A percentile compares a stretch with the other conserved stretches of the same genome.
Evolutionary conservation across 2,888 invertebrate species (phyloP).

Genomic region (Yponomeuta cagnagella): DNA sequence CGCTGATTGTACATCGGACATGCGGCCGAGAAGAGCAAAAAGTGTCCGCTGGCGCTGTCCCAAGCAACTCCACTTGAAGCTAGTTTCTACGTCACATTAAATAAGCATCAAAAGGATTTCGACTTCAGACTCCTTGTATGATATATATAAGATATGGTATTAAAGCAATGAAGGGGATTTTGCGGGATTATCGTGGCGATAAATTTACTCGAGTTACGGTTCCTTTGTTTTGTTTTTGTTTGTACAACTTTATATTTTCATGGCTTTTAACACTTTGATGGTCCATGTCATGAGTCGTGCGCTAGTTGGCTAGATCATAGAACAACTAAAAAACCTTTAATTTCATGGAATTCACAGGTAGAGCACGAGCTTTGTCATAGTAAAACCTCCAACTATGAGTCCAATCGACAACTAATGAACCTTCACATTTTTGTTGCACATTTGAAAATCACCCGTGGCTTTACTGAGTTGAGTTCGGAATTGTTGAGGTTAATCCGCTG

Average conservation of each 20-base stretch:
- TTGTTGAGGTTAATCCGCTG: too few relatives aligned
- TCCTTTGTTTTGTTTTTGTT: not conserved
- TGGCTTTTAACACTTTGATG: not conserved
- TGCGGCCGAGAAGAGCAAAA: slow-evolving; percentile 46
- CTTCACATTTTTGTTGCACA: too few relatives aligned
- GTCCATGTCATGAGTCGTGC: not conserved
- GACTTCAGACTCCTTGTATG: slow-evolving; percentile 35
- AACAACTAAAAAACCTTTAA: not conserved
- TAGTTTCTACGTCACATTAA: slow-evolving; percentile 67
- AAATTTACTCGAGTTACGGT: slow-evolving; percentile 6
- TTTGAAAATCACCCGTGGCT: too few relatives aligned
- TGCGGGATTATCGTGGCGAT: slow-evolving; percentile 12
- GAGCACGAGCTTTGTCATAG: too few relatives aligned
- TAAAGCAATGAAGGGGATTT: slow-evolving; percentile 12
- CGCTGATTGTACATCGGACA: not conserved
- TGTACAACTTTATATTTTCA: not conserved
- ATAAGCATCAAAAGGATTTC: slow-evolving; percentile 62
- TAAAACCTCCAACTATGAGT: too few relatives aligned
- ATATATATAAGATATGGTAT: slow-evolving; percentile 35
- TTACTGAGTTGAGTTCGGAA: too few relatives aligned
- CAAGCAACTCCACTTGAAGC: slow-evolving; percentile 60
- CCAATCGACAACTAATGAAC: too few relatives aligned
- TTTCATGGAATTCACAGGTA: not conserved
- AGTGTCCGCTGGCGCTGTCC: slow-evolving; percentile 58
- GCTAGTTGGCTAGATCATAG: not conserved